phyloP scores from a whole-genome alignment of 2,113 vertebrate species.

The Triplophysa rosa region DNA sequence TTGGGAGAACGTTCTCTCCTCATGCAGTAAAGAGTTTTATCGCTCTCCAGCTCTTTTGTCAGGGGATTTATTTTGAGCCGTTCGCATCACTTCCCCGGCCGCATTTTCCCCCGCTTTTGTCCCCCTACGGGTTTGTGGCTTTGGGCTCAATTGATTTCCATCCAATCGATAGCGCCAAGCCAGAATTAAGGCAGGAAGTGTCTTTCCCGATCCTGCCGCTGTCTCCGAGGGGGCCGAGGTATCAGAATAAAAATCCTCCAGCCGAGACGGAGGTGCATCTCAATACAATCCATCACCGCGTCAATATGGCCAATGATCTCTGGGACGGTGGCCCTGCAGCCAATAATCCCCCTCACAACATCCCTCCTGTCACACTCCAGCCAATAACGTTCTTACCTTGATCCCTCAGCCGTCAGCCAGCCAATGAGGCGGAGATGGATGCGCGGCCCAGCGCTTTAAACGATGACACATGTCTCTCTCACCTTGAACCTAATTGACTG shows the following conservation, averaged over 20 bases:
- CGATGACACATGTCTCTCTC: conserved; percentile 71
- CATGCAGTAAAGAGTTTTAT: conserved; percentile 14
- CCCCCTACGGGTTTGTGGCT: conserved; percentile 45
- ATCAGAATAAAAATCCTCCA: conserved; percentile 25
- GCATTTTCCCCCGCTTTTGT: background rate
- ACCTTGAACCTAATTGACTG: conserved; percentile 79
- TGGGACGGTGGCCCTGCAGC: conserved; percentile 5
- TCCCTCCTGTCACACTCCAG: conserved; percentile 30
- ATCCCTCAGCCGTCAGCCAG: conserved; percentile 18
- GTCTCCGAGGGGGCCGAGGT: conserved; percentile 35
- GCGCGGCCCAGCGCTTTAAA: conserved; percentile 63
- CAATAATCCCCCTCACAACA: conserved; percentile 50
- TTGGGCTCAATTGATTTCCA: conserved; percentile 49
- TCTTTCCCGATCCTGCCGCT: conserved; percentile 33
- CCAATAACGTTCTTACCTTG: conserved; percentile 29
- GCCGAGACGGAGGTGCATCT: conserved; percentile 49
- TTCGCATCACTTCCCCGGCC: background rate
- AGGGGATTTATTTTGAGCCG: conserved; percentile 39
- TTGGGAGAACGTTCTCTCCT: conserved; percentile 1
- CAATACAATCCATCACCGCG: conserved; percentile 51
- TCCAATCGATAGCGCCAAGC: conserved; percentile 47
- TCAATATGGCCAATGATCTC: conserved; percentile 49
- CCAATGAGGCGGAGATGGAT: conserved; percentile 61
- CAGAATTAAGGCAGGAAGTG: conserved; percentile 52
- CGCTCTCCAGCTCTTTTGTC: conserved; percentile 19